Evolutionary conservation across 1,140 invertebrate species (phyloP).

Genomic region (Saccostrea glomerata): DNA sequence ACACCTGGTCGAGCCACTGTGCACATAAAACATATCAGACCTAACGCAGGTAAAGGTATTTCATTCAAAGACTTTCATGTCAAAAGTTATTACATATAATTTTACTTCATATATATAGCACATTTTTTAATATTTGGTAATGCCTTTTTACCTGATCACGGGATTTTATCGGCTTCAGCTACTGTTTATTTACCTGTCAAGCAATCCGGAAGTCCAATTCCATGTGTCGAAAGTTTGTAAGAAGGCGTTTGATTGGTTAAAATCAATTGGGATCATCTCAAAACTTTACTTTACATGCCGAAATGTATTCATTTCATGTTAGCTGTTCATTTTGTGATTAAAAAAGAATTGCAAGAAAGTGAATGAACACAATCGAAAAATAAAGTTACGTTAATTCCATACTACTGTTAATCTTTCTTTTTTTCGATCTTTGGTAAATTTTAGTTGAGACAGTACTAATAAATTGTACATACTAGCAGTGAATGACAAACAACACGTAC

Average conservation of each 20-base stretch:
- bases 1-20: too few species aligned
- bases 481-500: too few species aligned
- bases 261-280: not conserved
- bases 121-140: not conserved
- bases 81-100: not conserved
- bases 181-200: slow-evolving; percentile 27
- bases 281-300: not conserved
- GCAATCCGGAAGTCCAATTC: slow-evolving; percentile 32
- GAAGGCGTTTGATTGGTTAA: not conserved
- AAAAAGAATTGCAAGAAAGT: not conserved
- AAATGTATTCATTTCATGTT: not conserved
- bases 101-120: not conserved
- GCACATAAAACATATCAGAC: too few species aligned
- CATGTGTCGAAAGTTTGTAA: not conserved
- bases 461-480: too few species aligned
- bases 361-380: not conserved
- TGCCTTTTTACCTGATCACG: slow-evolving; percentile 1
- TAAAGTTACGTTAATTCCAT: not conserved
- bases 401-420: too few species aligned
- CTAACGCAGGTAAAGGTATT: too few species aligned
- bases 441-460: too few species aligned
- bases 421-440: too few species aligned
- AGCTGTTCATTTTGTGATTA: not conserved
- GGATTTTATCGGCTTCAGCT: not conserved
- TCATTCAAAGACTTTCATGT: too few species aligned